A percentile compares a stretch with the other conserved stretches of the same genome.
These are phyloP conservation scores for Pogonomyrmex barbatus DNA, from an alignment of 1,140 invertebrate species.

Conservation along the genomic window DNA sequence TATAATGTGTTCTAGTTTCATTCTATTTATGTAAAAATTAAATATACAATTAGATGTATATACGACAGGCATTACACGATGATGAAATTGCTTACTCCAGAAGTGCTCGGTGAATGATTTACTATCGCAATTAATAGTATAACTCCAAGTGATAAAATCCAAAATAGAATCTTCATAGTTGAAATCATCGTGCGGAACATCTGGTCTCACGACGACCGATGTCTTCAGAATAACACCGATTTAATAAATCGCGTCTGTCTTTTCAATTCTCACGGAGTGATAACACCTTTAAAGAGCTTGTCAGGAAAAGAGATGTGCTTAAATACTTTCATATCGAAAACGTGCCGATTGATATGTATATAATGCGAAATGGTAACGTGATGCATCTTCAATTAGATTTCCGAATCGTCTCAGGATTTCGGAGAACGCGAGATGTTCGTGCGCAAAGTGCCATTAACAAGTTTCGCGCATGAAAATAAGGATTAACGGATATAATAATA, in stretches of 20 bases:
- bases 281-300: not conserved
- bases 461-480: not conserved
- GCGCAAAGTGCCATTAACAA: not conserved
- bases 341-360: constrained; percentile 62
- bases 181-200: not conserved
- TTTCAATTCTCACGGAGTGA: not conserved
- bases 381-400: constrained; percentile 20
- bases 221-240: not conserved
- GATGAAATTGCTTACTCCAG: constrained; percentile 24
- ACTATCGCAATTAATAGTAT: not conserved
- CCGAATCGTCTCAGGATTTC: constrained; percentile 44
- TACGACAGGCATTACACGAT: not conserved
- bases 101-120: constrained; percentile 8
- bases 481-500: not conserved
- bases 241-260: constrained; percentile 11
- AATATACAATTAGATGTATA: not conserved
- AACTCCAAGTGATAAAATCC: constrained; percentile 25
- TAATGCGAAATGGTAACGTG: not conserved
- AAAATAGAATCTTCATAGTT: constrained; percentile 43
- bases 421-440: constrained; percentile 19
- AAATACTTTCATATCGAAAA: constrained; percentile 66
- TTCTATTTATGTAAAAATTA: not conserved
- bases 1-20: not conserved
- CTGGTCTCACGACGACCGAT: not conserved
- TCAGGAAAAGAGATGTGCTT: not conserved